These are phyloP conservation scores for Meganola albula DNA, from an alignment of 2,888 invertebrate genomes.

Conservation along the genomic window DNA sequence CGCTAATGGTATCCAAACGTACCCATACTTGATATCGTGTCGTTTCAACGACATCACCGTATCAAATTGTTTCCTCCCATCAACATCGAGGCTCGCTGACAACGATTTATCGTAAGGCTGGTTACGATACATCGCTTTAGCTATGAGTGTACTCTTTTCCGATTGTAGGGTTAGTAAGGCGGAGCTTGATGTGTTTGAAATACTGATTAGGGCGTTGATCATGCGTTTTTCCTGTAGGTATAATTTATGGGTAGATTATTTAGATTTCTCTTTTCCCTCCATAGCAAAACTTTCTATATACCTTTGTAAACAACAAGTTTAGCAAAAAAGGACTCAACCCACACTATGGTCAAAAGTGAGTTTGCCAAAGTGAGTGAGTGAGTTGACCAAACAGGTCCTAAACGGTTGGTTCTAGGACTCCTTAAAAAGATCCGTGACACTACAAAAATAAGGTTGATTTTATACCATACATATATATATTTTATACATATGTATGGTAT, in stretches of 20 bases:
- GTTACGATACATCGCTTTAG: conserved; percentile 84
- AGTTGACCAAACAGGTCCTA: too few species aligned
- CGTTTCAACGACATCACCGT: conserved; percentile 79
- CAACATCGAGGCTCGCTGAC: conserved; percentile 83
- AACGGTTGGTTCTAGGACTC: too few species aligned
- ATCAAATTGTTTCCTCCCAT: conserved; percentile 84
- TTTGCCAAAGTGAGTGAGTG: too few species aligned
- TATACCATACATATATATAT: too few species aligned
- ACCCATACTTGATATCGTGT: conserved; percentile 80
- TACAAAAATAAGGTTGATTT: too few species aligned
- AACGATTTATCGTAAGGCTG: conserved; percentile 82
- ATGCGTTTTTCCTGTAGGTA: conserved; percentile 64
- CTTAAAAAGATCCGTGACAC: too few species aligned
- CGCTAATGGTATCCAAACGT: conserved; percentile 82
- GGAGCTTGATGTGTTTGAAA: conserved; percentile 59
- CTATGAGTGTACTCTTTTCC: conserved; percentile 80
- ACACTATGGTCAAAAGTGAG: too few species aligned
- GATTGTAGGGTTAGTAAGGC: conserved; percentile 81
- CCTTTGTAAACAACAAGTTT: too few species aligned
- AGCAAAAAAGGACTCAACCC: too few species aligned
- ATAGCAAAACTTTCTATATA: too few species aligned
- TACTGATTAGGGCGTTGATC: conserved; percentile 58
- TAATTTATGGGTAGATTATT: background rate
- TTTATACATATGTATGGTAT: too few species aligned
- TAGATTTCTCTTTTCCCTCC: too few species aligned